Evolutionary conservation across 1,140 invertebrate species (phyloP).

Genomic region (Muscidifurax raptorellus): DNA sequence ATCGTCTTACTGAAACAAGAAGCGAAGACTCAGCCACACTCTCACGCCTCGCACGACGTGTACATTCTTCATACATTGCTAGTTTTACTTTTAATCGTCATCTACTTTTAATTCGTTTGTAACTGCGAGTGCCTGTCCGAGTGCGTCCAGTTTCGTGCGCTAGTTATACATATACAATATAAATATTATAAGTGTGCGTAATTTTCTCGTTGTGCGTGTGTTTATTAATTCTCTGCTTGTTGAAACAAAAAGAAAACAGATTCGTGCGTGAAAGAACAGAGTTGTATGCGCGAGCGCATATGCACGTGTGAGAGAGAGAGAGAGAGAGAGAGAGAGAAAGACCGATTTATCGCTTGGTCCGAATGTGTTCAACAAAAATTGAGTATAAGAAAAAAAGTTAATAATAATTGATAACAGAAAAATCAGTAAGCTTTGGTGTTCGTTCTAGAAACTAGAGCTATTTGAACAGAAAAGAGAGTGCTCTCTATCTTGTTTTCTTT

Average conservation of each 20-base stretch:
- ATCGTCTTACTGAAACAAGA: background rate
- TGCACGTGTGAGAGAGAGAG: conserved; percentile 23
- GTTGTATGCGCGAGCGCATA: background rate
- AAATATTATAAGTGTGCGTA: conserved; percentile 42
- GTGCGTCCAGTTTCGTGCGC: conserved; percentile 49
- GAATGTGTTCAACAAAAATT: conserved; percentile 65
- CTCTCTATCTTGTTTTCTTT: conserved; percentile 35
- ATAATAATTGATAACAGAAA: conserved; percentile 42
- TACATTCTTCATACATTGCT: conserved; percentile 43
- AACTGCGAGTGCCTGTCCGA: conserved; percentile 51
- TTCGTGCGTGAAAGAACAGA: background rate
- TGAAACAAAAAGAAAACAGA: conserved; percentile 31
- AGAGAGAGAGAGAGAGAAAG: conserved; percentile 16
- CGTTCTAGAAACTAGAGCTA: conserved; percentile 51
- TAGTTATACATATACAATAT: conserved; percentile 44
- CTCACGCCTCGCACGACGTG: conserved; percentile 25
- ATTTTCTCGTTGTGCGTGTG: conserved; percentile 41
- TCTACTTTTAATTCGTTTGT: conserved; percentile 42
- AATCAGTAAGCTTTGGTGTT: conserved; percentile 56
- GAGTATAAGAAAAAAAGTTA: conserved; percentile 37
- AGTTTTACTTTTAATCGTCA: conserved; percentile 39
- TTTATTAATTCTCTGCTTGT: conserved; percentile 48
- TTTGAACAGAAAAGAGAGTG: conserved; percentile 37
- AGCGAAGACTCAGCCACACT: conserved; percentile 15
- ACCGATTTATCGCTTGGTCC: conserved; percentile 61